phyloP scores from a whole-genome alignment of 2,888 invertebrate species.

The Agonum fuliginosum region DNA sequence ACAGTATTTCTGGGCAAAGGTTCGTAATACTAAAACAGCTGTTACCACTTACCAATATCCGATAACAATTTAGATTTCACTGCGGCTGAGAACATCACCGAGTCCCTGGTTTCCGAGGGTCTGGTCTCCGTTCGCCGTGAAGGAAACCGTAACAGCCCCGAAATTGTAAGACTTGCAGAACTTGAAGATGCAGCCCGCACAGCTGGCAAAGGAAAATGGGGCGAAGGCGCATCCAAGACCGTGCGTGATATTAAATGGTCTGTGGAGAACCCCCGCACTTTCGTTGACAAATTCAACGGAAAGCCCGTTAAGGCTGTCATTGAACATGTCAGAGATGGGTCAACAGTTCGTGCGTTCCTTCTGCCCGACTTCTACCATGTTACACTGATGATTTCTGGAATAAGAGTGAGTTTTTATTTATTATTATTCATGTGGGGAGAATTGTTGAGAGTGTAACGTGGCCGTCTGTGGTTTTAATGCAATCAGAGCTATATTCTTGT shows the following conservation, averaged over 20 bases:
- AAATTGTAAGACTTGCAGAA: constrained; percentile 83
- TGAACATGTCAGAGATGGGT: constrained; percentile 98
- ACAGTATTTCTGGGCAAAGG: constrained; percentile 90
- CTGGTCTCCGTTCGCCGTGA: constrained; percentile 87
- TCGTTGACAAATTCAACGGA: constrained; percentile 89
- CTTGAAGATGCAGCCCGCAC: constrained; percentile 93
- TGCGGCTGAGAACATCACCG: constrained; percentile 91
- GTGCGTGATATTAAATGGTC: constrained; percentile 92
- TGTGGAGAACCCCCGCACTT: constrained; percentile 87
- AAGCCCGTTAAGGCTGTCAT: constrained; percentile 94
- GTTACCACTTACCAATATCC: constrained; percentile 27
- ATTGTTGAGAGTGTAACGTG: background rate
- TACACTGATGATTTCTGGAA: constrained; percentile 96
- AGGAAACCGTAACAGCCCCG: constrained; percentile 79
- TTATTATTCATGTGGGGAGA: background rate
- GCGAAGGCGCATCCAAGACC: constrained; percentile 74
- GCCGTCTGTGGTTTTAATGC: too few relatives aligned
- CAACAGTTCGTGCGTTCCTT: constrained; percentile 93
- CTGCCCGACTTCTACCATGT: constrained; percentile 93
- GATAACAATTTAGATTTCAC: constrained; percentile 72
- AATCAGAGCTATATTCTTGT: too few relatives aligned
- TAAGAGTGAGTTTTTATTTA: constrained; percentile 77
- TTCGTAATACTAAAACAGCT: constrained; percentile 64
- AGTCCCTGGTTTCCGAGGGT: constrained; percentile 92
- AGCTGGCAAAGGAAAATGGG: constrained; percentile 90